Conservation (phyloP, 2,797 vertebrate species). For the Lagocephalus sceleratus region DNA sequence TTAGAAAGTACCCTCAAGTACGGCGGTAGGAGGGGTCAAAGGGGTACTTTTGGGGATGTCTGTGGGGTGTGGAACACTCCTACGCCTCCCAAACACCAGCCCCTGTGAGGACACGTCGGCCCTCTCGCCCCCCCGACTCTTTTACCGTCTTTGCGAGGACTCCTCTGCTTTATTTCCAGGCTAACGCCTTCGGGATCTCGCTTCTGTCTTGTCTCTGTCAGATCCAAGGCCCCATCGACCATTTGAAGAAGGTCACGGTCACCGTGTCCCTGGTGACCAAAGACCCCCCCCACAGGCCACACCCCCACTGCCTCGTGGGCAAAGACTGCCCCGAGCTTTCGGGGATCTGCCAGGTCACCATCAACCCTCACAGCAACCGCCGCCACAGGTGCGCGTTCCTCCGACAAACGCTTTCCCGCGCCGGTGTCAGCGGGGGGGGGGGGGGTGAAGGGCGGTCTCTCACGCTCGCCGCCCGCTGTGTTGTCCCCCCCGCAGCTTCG, state of each 20-base stretch:
- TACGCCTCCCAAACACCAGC: not conserved
- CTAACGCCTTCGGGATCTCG: not conserved
- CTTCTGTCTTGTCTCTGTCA: conserved; percentile 42
- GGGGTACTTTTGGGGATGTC: not conserved
- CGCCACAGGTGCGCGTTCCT: conserved; percentile 87
- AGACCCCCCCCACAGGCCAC: conserved; percentile 88
- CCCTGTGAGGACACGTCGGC: no score
- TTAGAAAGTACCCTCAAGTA: conserved; percentile 64
- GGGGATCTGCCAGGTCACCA: conserved; percentile 82
- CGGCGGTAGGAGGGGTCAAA: conserved; percentile 28
- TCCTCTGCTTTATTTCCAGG: not conserved
- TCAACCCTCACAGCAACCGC: conserved; percentile 78
- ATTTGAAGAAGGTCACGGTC: conserved; percentile 80
- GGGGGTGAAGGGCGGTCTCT: no score
- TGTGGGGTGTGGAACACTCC: conserved; percentile 33
- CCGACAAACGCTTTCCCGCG: no score
- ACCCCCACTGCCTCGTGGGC: conserved; percentile 93
- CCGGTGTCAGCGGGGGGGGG: no score
- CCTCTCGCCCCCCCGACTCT: no score
- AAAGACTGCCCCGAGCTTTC: conserved; percentile 83
- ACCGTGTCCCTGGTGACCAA: conserved; percentile 90
- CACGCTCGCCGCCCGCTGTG: not conserved
- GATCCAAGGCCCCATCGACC: conserved; percentile 80
- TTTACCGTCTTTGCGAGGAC: not conserved
- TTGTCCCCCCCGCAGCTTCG: conserved; percentile 76